These are phyloP conservation scores for Actinemys pallida DNA, from an alignment of 2,113 vertebrate genomes.

Conservation along the genomic window DNA sequence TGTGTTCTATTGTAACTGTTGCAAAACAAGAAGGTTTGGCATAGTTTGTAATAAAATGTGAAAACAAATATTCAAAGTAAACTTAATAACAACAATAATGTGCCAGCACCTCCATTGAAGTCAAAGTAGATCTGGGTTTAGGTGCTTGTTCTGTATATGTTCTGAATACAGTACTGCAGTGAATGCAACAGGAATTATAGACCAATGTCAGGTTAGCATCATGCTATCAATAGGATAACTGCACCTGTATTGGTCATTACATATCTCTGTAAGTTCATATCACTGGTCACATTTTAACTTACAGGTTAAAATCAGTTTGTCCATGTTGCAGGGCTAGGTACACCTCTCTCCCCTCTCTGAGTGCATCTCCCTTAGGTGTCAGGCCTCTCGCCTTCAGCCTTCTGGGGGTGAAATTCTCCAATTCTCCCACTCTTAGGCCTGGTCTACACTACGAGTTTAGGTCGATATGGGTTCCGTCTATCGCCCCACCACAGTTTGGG, in stretches of 20 bases:
- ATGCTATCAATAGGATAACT: not conserved
- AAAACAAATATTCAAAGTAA: not conserved
- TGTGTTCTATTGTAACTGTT: constrained; percentile 40
- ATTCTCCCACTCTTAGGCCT: too few relatives aligned
- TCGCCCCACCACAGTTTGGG: too few relatives aligned
- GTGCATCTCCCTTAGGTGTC: not conserved
- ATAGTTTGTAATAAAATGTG: constrained; percentile 37
- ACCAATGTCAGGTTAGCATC: not conserved
- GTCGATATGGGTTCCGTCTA: too few relatives aligned
- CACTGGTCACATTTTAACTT: not conserved
- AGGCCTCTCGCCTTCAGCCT: not conserved
- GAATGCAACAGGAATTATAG: not conserved
- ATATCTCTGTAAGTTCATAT: not conserved
- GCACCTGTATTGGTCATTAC: not conserved
- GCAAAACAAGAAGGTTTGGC: not conserved
- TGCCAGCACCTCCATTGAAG: not conserved
- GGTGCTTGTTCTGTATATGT: not conserved
- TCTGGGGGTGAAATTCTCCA: not conserved
- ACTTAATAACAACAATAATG: rapidly evolving
- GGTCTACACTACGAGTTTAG: too few relatives aligned
- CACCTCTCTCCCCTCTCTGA: not conserved
- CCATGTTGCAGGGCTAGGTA: not conserved
- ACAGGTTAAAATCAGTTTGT: not conserved
- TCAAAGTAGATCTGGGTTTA: not conserved
- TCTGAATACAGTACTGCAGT: not conserved